Percentiles rank a stretch among this genome's conserved stretches.
Conservation (phyloP, 2,797 vertebrate species). For the Enteromius afrohamiltoni region DNA sequence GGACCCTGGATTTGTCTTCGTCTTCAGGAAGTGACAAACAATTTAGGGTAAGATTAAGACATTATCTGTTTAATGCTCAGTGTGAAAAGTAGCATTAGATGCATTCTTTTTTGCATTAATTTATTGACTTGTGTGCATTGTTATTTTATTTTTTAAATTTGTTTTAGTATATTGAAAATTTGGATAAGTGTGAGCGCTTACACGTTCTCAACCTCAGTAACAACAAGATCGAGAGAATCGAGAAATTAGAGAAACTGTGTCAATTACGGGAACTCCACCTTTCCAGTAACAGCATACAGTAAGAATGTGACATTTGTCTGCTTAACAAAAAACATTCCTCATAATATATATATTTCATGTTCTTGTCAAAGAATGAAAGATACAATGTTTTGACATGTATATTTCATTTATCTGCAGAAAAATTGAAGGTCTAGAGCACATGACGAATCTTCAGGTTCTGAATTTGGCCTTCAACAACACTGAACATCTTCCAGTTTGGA, state of each 20-base stretch:
- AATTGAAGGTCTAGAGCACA: constrained; percentile 85
- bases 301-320: neutral
- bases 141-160: constrained; percentile 14
- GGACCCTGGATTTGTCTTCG: constrained; percentile 81
- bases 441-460: constrained; percentile 82
- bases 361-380: neutral
- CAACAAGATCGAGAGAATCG: constrained; percentile 84
- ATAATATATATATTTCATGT: neutral
- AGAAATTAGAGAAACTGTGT: constrained; percentile 80
- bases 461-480: constrained; percentile 84
- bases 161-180: constrained; percentile 82
- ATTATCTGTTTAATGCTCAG: neutral
- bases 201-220: constrained; percentile 81
- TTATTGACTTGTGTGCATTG: constrained; percentile 19
- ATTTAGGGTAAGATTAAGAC: constrained; percentile 76
- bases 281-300: constrained; percentile 74
- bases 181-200: constrained; percentile 82
- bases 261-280: constrained; percentile 83
- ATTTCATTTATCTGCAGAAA: constrained; percentile 72
- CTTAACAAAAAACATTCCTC: neutral
- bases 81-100: neutral
- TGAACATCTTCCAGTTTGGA: constrained; percentile 82
- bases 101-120: neutral
- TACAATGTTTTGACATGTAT: neutral
- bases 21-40: constrained; percentile 78